A percentile compares a stretch with the other conserved stretches of the same genome.
phyloP scores from a whole-genome alignment of 2,113 vertebrate genomes.

The Podarcis muralis region DNA sequence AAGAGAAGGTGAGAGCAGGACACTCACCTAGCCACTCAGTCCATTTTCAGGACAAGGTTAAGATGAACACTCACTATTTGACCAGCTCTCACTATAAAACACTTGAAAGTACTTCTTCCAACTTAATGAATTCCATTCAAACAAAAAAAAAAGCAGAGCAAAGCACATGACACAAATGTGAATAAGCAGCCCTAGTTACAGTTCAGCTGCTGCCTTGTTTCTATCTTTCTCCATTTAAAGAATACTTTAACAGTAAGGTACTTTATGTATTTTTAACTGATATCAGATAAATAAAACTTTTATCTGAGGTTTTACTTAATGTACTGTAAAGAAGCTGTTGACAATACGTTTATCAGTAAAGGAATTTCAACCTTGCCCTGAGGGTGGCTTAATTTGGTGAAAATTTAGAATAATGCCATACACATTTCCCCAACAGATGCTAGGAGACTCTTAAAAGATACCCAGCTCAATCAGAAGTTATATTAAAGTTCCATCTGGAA shows the following conservation, averaged over 20 bases:
- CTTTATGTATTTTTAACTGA: neutral
- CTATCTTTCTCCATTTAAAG: neutral
- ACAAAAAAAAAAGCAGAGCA: neutral
- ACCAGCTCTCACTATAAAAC: no score
- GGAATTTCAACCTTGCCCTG: conserved; percentile 78
- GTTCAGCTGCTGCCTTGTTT: neutral
- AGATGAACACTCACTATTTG: neutral
- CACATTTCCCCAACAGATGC: conserved; percentile 82
- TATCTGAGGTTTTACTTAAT: conserved; percentile 61
- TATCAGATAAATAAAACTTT: conserved; percentile 65
- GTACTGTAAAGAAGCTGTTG: conserved; percentile 65
- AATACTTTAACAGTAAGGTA: neutral
- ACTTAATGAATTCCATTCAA: neutral
- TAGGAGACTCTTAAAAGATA: conserved; percentile 80
- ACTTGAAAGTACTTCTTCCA: neutral
- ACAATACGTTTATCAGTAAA: conserved; percentile 77
- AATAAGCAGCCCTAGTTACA: neutral
- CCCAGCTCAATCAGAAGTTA: conserved; percentile 78
- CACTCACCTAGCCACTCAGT: neutral
- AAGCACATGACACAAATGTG: neutral
- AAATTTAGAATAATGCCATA: conserved; percentile 83
- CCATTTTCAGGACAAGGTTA: neutral
- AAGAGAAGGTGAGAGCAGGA: neutral
- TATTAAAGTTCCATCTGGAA: conserved; percentile 83
- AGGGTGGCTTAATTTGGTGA: conserved; percentile 79